Percentiles rank a stretch among this genome's conserved stretches.
phyloP scores from a whole-genome alignment of 2,888 invertebrate species.

The Scaeva pyrastri region DNA sequence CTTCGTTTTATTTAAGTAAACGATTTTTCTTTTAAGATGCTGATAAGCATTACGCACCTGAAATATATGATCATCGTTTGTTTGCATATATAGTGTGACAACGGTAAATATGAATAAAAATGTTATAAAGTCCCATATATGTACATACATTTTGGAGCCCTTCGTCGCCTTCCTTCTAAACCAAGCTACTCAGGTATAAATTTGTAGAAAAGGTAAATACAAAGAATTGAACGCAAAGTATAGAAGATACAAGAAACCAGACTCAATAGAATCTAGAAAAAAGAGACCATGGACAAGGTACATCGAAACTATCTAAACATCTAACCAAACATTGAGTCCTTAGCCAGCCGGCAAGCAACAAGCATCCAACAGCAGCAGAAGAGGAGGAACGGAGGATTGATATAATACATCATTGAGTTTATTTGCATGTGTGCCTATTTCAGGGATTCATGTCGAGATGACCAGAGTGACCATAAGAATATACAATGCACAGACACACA shows the following conservation, averaged over 20 bases:
- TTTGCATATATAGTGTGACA: constrained; percentile 68
- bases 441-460: constrained; percentile 56
- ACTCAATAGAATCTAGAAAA: constrained; percentile 34
- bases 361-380: no score
- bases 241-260: constrained; percentile 22
- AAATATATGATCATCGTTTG: constrained; percentile 16
- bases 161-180: background rate
- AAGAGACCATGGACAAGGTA: constrained; percentile 20
- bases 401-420: constrained; percentile 16
- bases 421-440: constrained; percentile 26
- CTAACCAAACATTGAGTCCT: constrained; percentile 55
- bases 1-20: background rate
- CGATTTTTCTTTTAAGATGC: background rate
- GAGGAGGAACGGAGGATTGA: background rate
- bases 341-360: no score
- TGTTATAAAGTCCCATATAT: constrained; percentile 32
- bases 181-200: background rate
- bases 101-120: constrained; percentile 74
- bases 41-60: constrained; percentile 32
- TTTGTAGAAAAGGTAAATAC: no score
- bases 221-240: background rate
- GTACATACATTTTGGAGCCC: background rate
- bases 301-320: constrained; percentile 64
- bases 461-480: constrained; percentile 50
- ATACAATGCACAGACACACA: constrained; percentile 46